Percentiles rank a stretch among this genome's conserved stretches.
These are phyloP conservation scores for Lepidothrix coronata DNA, from an alignment of 2,113 vertebrate genomes.

Conservation along the genomic window DNA sequence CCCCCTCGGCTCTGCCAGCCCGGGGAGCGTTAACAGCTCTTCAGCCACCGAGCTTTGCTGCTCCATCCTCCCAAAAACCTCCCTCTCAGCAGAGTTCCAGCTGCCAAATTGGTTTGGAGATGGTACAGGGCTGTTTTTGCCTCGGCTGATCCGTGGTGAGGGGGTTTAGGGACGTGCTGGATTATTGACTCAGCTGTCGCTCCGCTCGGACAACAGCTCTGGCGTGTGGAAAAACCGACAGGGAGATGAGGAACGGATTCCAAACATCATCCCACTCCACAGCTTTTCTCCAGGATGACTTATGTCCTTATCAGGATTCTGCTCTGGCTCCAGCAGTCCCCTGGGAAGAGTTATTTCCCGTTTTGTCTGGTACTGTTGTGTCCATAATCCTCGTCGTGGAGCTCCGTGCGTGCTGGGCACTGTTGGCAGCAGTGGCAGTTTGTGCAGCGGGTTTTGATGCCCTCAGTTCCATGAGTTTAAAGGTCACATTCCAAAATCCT, in stretches of 20 bases:
- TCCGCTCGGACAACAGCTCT: neutral
- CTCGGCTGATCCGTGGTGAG: neutral
- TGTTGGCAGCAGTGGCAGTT: neutral
- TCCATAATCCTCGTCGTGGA: neutral
- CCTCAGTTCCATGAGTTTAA: neutral
- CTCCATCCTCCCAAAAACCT: neutral
- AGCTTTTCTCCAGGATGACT: neutral
- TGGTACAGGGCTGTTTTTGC: neutral
- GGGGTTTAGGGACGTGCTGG: neutral
- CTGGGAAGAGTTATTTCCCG: neutral
- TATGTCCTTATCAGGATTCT: neutral
- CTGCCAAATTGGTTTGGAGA: constrained; percentile 10
- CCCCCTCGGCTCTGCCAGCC: constrained; percentile 10
- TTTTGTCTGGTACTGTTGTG: neutral
- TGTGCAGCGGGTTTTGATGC: neutral
- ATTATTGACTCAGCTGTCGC: constrained; percentile 27
- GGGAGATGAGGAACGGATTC: neutral
- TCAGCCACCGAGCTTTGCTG: neutral
- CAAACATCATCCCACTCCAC: neutral
- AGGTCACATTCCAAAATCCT: neutral
- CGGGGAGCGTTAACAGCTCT: constrained; percentile 8
- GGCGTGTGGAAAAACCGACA: neutral
- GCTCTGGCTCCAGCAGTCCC: neutral
- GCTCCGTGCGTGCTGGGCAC: neutral
- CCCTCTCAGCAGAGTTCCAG: constrained; percentile 16